Evolutionary conservation across 2,888 invertebrate species (phyloP).

Genomic region (Melanargia galathea): DNA sequence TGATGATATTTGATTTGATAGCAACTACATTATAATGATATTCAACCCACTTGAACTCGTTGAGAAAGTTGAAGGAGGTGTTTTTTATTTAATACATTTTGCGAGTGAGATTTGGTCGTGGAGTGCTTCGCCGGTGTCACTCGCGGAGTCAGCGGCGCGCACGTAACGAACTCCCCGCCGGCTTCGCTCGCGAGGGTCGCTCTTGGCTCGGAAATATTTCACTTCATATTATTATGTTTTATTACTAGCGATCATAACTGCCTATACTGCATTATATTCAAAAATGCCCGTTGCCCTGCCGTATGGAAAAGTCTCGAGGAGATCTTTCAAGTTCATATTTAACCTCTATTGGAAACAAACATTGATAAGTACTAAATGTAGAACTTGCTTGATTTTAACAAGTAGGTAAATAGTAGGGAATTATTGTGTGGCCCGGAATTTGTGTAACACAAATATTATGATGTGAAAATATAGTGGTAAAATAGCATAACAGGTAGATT

Average conservation of each 20-base stretch:
- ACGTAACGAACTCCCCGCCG: slow-evolving; percentile 71
- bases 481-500: no score
- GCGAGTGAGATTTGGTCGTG: slow-evolving; percentile 65
- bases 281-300: not conserved
- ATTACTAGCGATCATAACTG: slow-evolving; percentile 16
- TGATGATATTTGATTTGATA: slow-evolving; percentile 40
- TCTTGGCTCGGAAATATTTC: slow-evolving; percentile 45
- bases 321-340: not conserved
- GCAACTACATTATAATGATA: slow-evolving; percentile 48
- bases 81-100: slow-evolving; percentile 70
- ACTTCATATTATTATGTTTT: no score
- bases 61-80: slow-evolving; percentile 66
- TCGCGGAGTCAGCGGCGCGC: slow-evolving; percentile 70
- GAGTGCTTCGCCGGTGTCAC: slow-evolving; percentile 71
- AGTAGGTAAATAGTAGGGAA: no score
- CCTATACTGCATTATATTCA: slow-evolving; percentile 8
- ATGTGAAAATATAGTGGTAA: no score
- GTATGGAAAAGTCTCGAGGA: not conserved
- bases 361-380: not conserved
- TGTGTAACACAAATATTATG: no score
- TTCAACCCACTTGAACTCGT: slow-evolving; percentile 59
- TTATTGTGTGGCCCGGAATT: no score
- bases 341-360: not conserved
- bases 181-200: slow-evolving; percentile 46
- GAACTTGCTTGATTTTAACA: not conserved